Evolutionary conservation across 1,140 invertebrate species (phyloP).

Genomic region (Mactra quadrangularis): DNA sequence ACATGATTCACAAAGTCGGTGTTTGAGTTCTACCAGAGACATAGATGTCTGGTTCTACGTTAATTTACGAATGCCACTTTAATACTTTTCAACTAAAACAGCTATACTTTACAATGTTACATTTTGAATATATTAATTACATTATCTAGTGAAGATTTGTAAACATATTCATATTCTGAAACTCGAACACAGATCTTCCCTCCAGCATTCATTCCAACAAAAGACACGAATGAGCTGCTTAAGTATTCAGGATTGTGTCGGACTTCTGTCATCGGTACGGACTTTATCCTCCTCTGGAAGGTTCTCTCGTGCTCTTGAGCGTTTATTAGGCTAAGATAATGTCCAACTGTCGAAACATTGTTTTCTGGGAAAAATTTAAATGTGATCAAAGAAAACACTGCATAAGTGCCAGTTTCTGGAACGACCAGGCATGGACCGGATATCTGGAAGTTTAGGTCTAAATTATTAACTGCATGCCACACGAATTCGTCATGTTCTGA

Average conservation of each 20-base stretch:
- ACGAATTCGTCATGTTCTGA: background rate
- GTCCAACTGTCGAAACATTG: background rate
- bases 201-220: background rate
- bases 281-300: background rate
- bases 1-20: no score
- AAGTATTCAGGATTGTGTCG: background rate
- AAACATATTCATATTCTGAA: background rate
- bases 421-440: background rate
- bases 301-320: background rate
- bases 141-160: slow-evolving; percentile 1
- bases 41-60: no score
- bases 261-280: background rate
- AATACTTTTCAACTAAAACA: no score
- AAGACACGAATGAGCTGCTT: background rate
- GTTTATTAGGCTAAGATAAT: background rate
- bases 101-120: background rate
- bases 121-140: slow-evolving; percentile 18
- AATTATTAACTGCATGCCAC: background rate
- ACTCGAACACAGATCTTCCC: background rate
- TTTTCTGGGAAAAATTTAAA: background rate
- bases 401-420: slow-evolving; percentile 20
- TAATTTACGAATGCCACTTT: no score
- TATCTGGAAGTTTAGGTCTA: no score
- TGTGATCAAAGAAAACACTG: slow-evolving; percentile 16
- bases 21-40: no score